These are phyloP conservation scores for Rhombomys opimus DNA, from an alignment of 2,113 vertebrate genomes.

Conservation along the genomic window DNA sequence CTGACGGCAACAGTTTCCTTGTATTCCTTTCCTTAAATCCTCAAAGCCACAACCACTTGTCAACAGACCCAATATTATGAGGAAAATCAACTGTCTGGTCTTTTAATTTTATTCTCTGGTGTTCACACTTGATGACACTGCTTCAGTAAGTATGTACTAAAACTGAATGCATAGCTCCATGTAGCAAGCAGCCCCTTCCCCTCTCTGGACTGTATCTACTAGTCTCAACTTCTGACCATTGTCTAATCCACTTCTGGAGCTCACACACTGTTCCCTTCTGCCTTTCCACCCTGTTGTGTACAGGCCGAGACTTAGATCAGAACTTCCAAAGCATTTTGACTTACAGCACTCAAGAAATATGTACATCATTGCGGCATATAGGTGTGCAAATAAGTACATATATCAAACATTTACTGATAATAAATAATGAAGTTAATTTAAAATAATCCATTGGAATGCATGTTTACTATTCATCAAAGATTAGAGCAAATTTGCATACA, in stretches of 20 bases:
- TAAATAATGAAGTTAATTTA: neutral
- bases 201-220: neutral
- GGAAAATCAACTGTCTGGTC: neutral
- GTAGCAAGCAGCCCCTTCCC: neutral
- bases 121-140: neutral
- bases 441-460: neutral
- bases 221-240: neutral
- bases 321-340: too few species aligned
- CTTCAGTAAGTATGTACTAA: neutral
- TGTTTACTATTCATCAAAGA: neutral
- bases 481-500: neutral
- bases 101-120: neutral
- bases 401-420: neutral
- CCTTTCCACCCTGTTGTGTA: neutral
- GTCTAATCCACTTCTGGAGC: neutral
- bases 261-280: neutral
- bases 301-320: neutral
- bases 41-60: too few species aligned
- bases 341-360: neutral
- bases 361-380: neutral
- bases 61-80: neutral
- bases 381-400: neutral
- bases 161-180: neutral
- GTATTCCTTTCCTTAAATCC: neutral
- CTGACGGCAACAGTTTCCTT: neutral